Evolutionary conservation across 2,797 vertebrate species (phyloP).

Genomic region (Rachycentron canadum): DNA sequence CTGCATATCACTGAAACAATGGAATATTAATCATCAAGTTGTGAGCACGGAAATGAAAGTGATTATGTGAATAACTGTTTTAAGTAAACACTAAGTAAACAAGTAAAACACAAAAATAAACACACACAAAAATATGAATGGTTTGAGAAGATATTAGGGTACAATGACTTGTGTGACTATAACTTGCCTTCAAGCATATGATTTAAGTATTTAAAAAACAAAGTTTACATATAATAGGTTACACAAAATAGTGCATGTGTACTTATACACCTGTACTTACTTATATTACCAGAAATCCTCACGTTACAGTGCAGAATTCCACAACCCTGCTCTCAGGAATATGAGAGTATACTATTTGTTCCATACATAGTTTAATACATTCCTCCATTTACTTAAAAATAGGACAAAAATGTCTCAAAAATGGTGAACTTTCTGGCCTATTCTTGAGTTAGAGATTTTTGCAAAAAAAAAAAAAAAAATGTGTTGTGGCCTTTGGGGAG

Average conservation of each 20-base stretch:
- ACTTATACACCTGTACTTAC: too few relatives aligned
- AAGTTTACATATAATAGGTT: too few relatives aligned
- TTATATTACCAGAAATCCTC: background rate
- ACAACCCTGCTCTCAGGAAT: background rate
- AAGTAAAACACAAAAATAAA: background rate
- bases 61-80: constrained; percentile 23
- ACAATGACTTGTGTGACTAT: background rate
- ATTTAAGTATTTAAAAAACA: background rate
- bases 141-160: background rate
- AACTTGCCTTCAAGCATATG: background rate
- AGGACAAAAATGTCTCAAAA: too few relatives aligned
- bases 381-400: too few relatives aligned
- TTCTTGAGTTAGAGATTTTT: constrained; percentile 3
- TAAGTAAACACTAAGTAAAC: background rate
- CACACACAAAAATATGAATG: background rate
- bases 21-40: constrained; percentile 50
- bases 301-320: background rate
- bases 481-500: background rate
- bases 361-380: background rate
- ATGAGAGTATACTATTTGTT: background rate
- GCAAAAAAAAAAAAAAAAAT: background rate
- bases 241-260: background rate
- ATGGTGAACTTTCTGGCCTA: background rate
- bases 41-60: constrained; percentile 37
- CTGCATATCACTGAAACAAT: constrained; percentile 45